Conservation (phyloP, 1,140 invertebrate genomes). For the Orussus abietinus region DNA sequence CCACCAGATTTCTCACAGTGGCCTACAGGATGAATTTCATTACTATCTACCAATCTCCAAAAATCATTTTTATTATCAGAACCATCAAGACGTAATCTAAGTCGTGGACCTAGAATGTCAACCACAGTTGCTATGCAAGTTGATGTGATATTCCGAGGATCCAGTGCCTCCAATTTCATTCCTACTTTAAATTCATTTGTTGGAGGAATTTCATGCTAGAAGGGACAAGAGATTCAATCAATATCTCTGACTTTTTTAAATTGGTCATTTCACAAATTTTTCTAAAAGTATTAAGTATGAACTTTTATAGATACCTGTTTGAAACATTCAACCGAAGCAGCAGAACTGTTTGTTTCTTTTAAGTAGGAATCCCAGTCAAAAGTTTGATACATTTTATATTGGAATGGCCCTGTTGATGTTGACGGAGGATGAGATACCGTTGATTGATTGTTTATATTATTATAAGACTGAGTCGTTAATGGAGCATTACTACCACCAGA, state of each 20-base stretch:
- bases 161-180: slow-evolving; percentile 94
- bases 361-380: slow-evolving; percentile 94
- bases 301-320: slow-evolving; percentile 79
- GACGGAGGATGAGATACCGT: slow-evolving; percentile 57
- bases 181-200: slow-evolving; percentile 89
- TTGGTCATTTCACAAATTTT: no score
- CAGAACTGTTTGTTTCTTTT: slow-evolving; percentile 74
- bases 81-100: slow-evolving; percentile 88
- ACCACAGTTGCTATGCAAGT: slow-evolving; percentile 96
- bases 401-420: slow-evolving; percentile 65
- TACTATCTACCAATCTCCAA: slow-evolving; percentile 93
- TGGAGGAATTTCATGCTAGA: slow-evolving; percentile 68
- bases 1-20: slow-evolving; percentile 90
- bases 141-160: slow-evolving; percentile 91
- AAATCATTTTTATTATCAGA: slow-evolving; percentile 98
- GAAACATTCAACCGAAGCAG: slow-evolving; percentile 86
- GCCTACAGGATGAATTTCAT: slow-evolving; percentile 91
- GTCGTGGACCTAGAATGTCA: slow-evolving; percentile 79
- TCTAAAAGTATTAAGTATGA: no score
- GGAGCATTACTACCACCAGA: slow-evolving; percentile 31
- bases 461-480: slow-evolving; percentile 37
- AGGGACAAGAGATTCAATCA: no score
- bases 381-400: slow-evolving; percentile 70
- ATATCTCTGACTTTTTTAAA: no score
- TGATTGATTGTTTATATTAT: slow-evolving; percentile 46